Conservation (phyloP, 2,888 invertebrate species). For the Drosophila helvetica region DNA sequence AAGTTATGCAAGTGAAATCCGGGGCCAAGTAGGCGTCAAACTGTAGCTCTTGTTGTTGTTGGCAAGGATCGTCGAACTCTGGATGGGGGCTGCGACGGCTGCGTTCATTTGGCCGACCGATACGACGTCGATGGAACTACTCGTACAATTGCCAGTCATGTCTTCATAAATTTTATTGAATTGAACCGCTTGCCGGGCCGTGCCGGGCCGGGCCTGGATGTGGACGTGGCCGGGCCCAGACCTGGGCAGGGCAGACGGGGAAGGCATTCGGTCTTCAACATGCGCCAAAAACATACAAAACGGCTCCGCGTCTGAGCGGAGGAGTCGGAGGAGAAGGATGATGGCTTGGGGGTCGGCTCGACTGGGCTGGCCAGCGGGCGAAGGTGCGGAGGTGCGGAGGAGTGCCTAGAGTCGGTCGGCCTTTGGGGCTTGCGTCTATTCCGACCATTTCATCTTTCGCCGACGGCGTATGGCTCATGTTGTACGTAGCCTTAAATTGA, state of each 20-base stretch:
- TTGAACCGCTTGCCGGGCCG: slow-evolving; percentile 60
- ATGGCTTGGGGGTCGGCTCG: neutral
- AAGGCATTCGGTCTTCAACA: slow-evolving; percentile 41
- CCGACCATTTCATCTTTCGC: slow-evolving; percentile 78
- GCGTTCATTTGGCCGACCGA: slow-evolving; percentile 26
- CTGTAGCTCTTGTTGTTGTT: slow-evolving; percentile 10
- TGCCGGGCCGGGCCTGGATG: slow-evolving; percentile 14
- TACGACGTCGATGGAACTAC: slow-evolving; percentile 56
- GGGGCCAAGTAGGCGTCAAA: slow-evolving; percentile 58
- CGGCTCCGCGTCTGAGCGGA: slow-evolving; percentile 56
- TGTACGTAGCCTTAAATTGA: slow-evolving; percentile 80
- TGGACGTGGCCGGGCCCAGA: neutral
- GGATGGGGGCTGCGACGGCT: neutral
- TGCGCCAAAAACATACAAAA: slow-evolving; percentile 68
- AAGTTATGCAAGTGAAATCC: slow-evolving; percentile 29
- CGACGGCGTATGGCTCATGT: slow-evolving; percentile 63
- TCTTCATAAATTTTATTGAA: slow-evolving; percentile 79
- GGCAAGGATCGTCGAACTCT: slow-evolving; percentile 48
- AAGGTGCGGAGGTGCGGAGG: neutral
- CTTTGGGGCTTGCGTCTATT: slow-evolving; percentile 64
- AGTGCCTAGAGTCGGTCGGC: slow-evolving; percentile 6
- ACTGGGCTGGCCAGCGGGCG: neutral
- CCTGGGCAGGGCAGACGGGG: slow-evolving; percentile 6
- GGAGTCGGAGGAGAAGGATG: neutral
- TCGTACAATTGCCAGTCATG: slow-evolving; percentile 74